These are phyloP conservation scores for Cottoperca gobio DNA, from an alignment of 2,797 vertebrate species.

Conservation along the genomic window DNA sequence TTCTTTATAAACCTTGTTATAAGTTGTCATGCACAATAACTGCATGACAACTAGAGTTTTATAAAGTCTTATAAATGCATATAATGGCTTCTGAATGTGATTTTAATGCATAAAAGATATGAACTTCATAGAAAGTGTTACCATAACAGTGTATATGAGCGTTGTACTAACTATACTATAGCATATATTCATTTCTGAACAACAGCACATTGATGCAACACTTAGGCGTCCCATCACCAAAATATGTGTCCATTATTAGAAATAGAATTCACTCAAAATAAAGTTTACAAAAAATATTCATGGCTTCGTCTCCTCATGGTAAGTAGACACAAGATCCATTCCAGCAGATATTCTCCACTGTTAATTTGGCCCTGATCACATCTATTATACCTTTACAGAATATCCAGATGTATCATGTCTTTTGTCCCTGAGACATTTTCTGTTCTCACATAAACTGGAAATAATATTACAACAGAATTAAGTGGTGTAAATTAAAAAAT, in stretches of 20 bases:
- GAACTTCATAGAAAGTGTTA: too few relatives aligned
- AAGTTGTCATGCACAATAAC: too few relatives aligned
- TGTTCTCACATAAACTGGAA: too few relatives aligned
- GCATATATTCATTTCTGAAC: neutral
- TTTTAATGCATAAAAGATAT: too few relatives aligned
- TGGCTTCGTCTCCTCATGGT: neutral
- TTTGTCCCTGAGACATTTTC: too few relatives aligned
- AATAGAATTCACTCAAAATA: neutral
- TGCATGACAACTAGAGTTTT: too few relatives aligned
- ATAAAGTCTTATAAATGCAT: too few relatives aligned
- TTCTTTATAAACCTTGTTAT: too few relatives aligned
- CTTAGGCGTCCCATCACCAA: neutral
- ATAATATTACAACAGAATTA: neutral
- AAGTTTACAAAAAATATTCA: neutral
- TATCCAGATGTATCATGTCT: too few relatives aligned
- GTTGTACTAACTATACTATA: neutral
- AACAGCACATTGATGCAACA: neutral
- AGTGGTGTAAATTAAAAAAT: neutral
- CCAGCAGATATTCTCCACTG: neutral
- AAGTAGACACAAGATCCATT: neutral
- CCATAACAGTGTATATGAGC: neutral
- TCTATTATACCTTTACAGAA: too few relatives aligned
- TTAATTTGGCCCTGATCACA: too few relatives aligned
- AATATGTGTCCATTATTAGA: neutral
- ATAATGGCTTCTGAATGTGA: too few relatives aligned